Conservation (phyloP, 2,797 vertebrate species). For the Malurus splendens region DNA sequence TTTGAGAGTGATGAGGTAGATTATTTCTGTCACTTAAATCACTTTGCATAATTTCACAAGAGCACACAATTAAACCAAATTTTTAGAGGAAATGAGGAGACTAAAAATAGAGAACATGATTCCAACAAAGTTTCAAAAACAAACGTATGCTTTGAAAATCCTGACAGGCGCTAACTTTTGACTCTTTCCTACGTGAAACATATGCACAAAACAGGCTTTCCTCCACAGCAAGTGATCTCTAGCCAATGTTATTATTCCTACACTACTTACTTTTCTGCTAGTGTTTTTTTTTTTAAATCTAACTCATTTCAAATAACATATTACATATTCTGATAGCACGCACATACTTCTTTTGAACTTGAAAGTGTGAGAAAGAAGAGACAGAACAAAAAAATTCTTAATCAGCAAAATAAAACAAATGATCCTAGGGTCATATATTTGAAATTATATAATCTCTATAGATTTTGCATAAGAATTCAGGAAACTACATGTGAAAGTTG, state of each 20-base stretch:
- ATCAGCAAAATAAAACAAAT: conserved; percentile 46
- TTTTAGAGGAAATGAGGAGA: conserved; percentile 1
- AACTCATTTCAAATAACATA: background rate
- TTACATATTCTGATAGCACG: background rate
- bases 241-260: background rate
- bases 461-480: conserved; percentile 33
- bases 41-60: conserved; percentile 17
- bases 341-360: background rate
- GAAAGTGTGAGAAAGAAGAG: background rate
- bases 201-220: background rate
- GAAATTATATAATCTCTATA: conserved; percentile 25
- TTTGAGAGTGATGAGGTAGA: background rate
- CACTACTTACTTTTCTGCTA: background rate
- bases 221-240: background rate
- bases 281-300: background rate
- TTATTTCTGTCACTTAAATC: background rate
- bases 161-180: background rate
- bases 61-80: conserved; percentile 4
- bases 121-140: background rate
- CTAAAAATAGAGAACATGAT: conserved; percentile 13
- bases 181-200: background rate
- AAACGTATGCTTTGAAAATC: background rate
- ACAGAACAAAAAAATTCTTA: background rate
- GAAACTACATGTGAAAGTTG: conserved; percentile 19
- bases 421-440: background rate